These are phyloP conservation scores for Chromoteleia sp. DNA, from an alignment of 2,888 invertebrate species.

Conservation along the genomic window DNA sequence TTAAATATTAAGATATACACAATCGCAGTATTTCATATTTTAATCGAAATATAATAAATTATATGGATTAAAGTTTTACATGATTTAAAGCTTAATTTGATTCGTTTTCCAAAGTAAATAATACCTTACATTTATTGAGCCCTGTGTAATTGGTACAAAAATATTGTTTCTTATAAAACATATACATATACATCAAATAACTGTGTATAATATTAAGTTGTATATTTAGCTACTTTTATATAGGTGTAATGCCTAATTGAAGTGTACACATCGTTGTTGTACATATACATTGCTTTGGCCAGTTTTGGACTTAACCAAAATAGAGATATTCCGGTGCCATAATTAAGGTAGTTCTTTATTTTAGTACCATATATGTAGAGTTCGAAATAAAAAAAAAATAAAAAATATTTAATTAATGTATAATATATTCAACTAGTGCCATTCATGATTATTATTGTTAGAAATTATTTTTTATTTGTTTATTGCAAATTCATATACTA, in stretches of 20 bases:
- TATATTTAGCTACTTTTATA: conserved; percentile 47
- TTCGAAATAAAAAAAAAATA: neutral
- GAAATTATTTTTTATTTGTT: too few relatives aligned
- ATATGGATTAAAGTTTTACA: conserved; percentile 25
- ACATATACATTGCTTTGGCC: conserved; percentile 65
- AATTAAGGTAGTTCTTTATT: conserved; percentile 37
- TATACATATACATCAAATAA: conserved; percentile 59
- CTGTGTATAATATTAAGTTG: conserved; percentile 41
- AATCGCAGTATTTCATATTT: conserved; percentile 18
- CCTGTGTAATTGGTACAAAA: conserved; percentile 40
- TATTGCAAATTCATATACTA: too few relatives aligned
- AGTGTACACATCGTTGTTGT: conserved; percentile 48
- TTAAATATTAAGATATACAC: conserved; percentile 44
- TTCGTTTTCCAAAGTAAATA: conserved; percentile 27
- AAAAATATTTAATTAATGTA: too few relatives aligned
- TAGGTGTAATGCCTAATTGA: conserved; percentile 61
- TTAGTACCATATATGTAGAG: conserved; percentile 5
- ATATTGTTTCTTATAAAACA: conserved; percentile 56
- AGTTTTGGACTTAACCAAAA: conserved; percentile 68
- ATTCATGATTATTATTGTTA: too few relatives aligned
- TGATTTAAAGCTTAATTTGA: conserved; percentile 31
- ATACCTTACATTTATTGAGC: conserved; percentile 41
- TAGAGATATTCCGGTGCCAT: conserved; percentile 52
- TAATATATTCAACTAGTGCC: too few relatives aligned
- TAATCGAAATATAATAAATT: conserved; percentile 20